Base-by-base conservation (phyloP, 1,140 invertebrate genomes). In the Drosophila ercepeae region DNA sequence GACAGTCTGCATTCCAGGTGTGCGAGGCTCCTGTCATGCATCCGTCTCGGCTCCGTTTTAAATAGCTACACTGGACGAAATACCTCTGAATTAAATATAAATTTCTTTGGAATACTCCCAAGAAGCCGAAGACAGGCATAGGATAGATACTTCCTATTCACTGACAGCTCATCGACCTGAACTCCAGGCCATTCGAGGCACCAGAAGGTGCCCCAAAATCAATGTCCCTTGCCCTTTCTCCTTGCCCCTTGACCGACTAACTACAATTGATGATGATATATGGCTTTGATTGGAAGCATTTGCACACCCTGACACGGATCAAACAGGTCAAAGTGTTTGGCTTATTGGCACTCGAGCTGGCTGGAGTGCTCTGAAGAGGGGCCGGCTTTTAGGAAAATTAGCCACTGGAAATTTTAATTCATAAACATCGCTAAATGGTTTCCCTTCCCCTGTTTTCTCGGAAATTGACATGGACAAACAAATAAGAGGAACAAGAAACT, bases 141-240 rank as follows among this genome's bases (percentile, higher is more conserved):
- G 73, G 86, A 86, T 84, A 79, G 72, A 84, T 76, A 84, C 86
- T 84, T 79, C 67, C 81, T 78, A 84, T 84, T 72, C 71, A 78
- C 71, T 75, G 79, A 67, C 71, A 78, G 63, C 69, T 70, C n/a
- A n/a, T n/a, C n/a, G n/a, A n/a, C n/a, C n/a, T n/a, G n/a, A n/a
- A n/a, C n/a, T n/a, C n/a, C n/a, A 32, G 11, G 9, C 8, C 29
- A 11, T 32, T 32, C 29, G 2, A 13, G 32, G 16, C 23, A 39
- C n/a, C 18, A 41, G n/a, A 48, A 39, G 49, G 41, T 29, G 58
- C 36, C 52, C 29, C 57, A 36, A 70, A 54, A 50, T 55, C 65
- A 57, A 49, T 71, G 60, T 39, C 59, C 60, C 61, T 39, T 42
- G 51, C 45, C 68, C 61, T 2, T 21, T 21, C 2, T 21, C 21